Percentiles rank a stretch among this genome's conserved stretches.
Evolutionary conservation across 2,797 vertebrate species (phyloP).

Genomic region (Tapirus indicus): DNA sequence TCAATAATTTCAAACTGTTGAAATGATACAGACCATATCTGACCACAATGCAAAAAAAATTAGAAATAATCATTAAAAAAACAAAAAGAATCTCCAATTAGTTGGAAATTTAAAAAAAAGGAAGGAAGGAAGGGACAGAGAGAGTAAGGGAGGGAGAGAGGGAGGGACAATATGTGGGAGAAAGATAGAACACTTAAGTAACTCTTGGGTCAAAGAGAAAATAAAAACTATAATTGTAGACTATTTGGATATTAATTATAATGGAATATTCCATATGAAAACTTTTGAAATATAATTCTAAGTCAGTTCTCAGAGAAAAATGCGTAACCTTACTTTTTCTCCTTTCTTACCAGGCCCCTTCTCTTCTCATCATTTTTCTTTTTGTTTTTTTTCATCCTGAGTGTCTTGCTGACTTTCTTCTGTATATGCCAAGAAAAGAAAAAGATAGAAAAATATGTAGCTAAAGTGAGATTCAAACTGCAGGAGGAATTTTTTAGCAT

Average conservation of each 20-base stretch:
- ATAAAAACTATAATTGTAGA: neutral
- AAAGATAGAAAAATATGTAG: neutral
- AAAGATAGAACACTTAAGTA: neutral
- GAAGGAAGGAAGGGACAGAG: neutral
- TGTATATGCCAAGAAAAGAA: neutral
- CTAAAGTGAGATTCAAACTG: neutral
- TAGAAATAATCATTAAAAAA: conserved; percentile 23
- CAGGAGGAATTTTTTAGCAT: neutral
- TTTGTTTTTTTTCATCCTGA: neutral
- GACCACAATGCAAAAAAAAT: neutral
- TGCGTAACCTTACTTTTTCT: neutral
- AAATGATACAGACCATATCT: neutral
- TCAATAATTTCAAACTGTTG: neutral
- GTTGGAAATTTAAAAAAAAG: neutral
- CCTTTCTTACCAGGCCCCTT: neutral
- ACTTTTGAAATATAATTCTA: neutral
- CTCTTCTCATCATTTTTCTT: neutral
- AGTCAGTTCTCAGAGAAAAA: neutral
- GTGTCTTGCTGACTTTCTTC: neutral
- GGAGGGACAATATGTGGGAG: neutral
- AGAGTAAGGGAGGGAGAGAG: neutral
- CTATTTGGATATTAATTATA: neutral
- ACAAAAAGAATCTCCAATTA: neutral
- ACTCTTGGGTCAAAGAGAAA: neutral
- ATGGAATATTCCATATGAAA: neutral